Evolutionary conservation across 2,888 invertebrate species (phyloP), one percentile per base, ranked within the genome.

Genomic region (Hipparchia sbordonii): DNA sequence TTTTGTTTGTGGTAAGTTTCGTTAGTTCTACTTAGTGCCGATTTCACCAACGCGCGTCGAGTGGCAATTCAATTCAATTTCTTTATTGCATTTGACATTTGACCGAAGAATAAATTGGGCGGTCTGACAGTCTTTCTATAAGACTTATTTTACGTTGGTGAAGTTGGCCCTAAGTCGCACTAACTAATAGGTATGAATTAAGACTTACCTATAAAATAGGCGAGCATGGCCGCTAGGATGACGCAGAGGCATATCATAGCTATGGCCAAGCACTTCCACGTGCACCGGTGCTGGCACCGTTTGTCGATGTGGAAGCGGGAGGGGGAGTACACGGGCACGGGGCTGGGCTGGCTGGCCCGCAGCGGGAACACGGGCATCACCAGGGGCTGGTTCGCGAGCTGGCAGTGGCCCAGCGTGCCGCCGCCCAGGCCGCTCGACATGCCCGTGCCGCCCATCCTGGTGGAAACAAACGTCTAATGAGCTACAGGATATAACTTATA

Each of bases 261-360:
- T 90, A 99, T 97, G 91, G 98, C 98, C 89, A 98, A 96, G 92
- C 98, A 98, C 94, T 98, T 98, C 99, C 99, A 99, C 88, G 98
- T 97, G 95, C 98, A 98, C 82, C 98, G 96, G 91, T 97, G 97
- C 90, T 97, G 97, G 94, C 97, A 98, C 82, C 97, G 96, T 93
- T 98, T 98, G 95, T 98, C 97, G 95, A 98, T 97, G 95, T 98
- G 97, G 95, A 98, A 98, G 91, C 98, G 96, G 88, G 97, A 98
- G 88, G 97, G 97, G 84, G 97, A 97, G 94, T 98, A 97, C 33
- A 92, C 93, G 6, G 93, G 93, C 82, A 92, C 93, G 79, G 97
- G 97, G 88, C 97, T 97, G 84, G 97, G 97, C 89, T 97, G 97
- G 82, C 96, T 96, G 86, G 97, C 96, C 77, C 97, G 95, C 82